These are phyloP conservation scores for Mesorhabditis sp. DNA, from an alignment of 2,888 invertebrate genomes.

Conservation along the genomic window DNA sequence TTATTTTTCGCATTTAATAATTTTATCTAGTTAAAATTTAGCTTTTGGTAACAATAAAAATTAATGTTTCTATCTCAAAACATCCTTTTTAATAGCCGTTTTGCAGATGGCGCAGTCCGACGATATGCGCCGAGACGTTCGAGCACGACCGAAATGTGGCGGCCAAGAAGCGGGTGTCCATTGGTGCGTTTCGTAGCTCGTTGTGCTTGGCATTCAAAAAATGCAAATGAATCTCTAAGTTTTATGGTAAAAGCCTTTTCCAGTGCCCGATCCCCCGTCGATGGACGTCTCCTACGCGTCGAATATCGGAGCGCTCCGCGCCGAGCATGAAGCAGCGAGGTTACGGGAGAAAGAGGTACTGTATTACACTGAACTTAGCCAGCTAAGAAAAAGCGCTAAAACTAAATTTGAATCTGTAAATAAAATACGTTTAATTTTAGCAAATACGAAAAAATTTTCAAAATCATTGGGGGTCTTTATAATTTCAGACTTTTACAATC, in stretches of 20 bases:
- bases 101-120: constrained; percentile 42
- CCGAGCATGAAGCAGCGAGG: constrained; percentile 36
- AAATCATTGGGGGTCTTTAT: too few relatives aligned
- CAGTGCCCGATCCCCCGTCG: constrained; percentile 43
- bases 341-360: constrained; percentile 8
- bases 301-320: constrained; percentile 34
- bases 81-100: background rate
- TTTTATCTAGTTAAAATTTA: too few relatives aligned
- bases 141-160: constrained; percentile 38
- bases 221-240: too few relatives aligned
- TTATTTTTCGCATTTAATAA: too few relatives aligned
- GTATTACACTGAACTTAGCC: too few relatives aligned
- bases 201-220: too few relatives aligned
- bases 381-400: too few relatives aligned
- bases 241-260: background rate
- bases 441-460: too few relatives aligned
- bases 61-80: background rate
- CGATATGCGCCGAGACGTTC: constrained; percentile 45
- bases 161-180: constrained; percentile 41
- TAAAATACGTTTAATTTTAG: too few relatives aligned
- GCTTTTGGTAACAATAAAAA: too few relatives aligned
- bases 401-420: too few relatives aligned
- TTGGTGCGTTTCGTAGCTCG: constrained; percentile 8
- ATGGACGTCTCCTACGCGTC: constrained; percentile 40
- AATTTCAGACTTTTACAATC: too few relatives aligned